These are phyloP conservation scores for Saccostrea echinata DNA, from an alignment of 1,140 invertebrate species.

Conservation along the genomic window DNA sequence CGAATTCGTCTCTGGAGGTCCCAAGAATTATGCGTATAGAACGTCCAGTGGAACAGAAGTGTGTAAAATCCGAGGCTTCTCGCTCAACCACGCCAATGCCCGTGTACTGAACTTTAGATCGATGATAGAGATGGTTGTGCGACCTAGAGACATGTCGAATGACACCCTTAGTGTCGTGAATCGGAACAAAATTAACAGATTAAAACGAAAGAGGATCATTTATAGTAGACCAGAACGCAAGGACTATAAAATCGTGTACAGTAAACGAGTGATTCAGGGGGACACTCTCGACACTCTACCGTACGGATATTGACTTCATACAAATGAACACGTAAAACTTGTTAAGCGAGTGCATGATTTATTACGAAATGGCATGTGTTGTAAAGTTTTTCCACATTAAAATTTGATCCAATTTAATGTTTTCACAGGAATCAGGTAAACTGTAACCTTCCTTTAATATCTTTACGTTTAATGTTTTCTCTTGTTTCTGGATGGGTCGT, in stretches of 20 bases:
- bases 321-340: background rate
- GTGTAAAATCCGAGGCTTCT: conserved; percentile 62
- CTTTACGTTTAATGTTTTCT: background rate
- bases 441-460: conserved; percentile 4
- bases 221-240: conserved; percentile 52
- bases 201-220: conserved; percentile 40
- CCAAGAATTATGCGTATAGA: conserved; percentile 61
- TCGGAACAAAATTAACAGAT: conserved; percentile 50
- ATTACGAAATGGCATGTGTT: background rate
- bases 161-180: conserved; percentile 47
- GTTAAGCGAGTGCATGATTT: background rate
- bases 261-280: conserved; percentile 49
- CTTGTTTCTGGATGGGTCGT: background rate
- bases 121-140: conserved; percentile 39
- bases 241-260: conserved; percentile 53
- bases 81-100: conserved; percentile 52
- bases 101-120: conserved; percentile 52
- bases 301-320: conserved; percentile 49
- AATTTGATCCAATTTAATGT: conserved; percentile 38
- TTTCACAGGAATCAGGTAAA: background rate
- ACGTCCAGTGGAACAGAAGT: conserved; percentile 44
- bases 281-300: conserved; percentile 51
- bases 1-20: conserved; percentile 60
- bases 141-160: background rate
- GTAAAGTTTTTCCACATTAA: background rate